Evolutionary conservation across 2,888 invertebrate species (phyloP), one percentile per base, ranked within the genome.

Genomic region (Ectemnius continuus): DNA sequence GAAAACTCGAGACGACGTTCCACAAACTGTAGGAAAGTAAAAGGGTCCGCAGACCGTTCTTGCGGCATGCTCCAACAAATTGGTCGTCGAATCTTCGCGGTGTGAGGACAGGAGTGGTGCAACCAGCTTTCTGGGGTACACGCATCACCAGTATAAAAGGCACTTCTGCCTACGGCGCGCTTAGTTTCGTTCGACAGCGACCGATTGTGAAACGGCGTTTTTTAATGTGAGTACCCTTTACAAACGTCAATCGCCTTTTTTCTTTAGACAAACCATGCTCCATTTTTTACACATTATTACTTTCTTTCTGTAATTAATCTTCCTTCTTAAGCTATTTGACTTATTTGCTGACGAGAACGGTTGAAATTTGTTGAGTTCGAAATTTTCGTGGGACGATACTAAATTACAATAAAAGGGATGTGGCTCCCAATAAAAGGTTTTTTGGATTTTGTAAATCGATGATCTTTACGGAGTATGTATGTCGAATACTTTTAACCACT

Each of bases 71-170:
- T 61, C 64, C 45, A 71, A 69, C 61, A 57, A 67, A 70, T 63
- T 72, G 63, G 61, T 73, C 56, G 70, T 69, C 70, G 72, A 61
- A 75, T 75, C 73, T 58, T 73, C 80, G 79, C 70, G 70, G 65
- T 63, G 65, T 64, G 67, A 67, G 71, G 56, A 75, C 67, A 73
- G 71, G 79, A 83, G 81, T 83, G 83, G 75, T 61, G 64, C 72
- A 62, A 69, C 77, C 76, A 57, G 57, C 63, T 62, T 64, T 23
- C 56, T 61, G 28, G 80, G 72, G 63, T 36, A 52, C 16, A 14
- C 47, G 70, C 74, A 84, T 81, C 76, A 67, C 80, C 64, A 76
- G 82, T 90, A 90, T 90, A 90, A 88, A 90, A 89, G 88, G 86
- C 82, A 84, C 84, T 79, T 78, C 84, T 78, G 81, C 81, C 69